phyloP scores from a whole-genome alignment of 1,140 invertebrate species.

The Phenacoccus solenopsis region DNA sequence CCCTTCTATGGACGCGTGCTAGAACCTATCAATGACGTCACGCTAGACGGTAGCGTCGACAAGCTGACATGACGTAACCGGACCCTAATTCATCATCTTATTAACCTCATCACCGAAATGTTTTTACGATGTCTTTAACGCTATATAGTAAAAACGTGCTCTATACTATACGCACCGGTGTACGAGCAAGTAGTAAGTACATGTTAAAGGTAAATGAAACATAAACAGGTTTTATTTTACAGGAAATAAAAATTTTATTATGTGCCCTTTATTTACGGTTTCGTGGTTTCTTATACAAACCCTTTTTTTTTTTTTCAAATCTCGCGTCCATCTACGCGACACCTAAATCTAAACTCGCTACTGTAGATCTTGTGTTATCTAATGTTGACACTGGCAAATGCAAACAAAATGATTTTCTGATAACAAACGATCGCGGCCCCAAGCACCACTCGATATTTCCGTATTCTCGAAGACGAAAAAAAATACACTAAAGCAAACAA shows the following conservation, averaged over 20 bases:
- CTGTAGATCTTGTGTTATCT: background rate
- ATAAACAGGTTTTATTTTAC: slow-evolving; percentile 4
- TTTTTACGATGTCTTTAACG: slow-evolving; percentile 14
- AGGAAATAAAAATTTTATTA: slow-evolving; percentile 14
- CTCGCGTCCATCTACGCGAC: too few species aligned
- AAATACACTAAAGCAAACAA: background rate
- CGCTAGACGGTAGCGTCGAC: background rate
- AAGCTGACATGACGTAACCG: background rate
- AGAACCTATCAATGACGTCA: background rate
- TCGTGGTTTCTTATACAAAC: too few species aligned
- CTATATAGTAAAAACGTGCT: too few species aligned
- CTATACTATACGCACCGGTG: too few species aligned
- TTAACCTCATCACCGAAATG: slow-evolving; percentile 16
- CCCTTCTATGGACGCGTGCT: slow-evolving; percentile 8
- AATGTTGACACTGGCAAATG: background rate
- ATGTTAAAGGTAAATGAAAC: background rate
- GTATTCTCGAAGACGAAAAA: background rate
- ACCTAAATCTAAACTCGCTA: background rate
- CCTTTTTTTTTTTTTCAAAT: too few species aligned
- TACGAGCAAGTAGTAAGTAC: too few species aligned
- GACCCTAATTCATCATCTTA: slow-evolving; percentile 17
- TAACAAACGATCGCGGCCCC: background rate
- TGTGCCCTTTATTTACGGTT: too few species aligned
- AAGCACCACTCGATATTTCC: slow-evolving; percentile 1
- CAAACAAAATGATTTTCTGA: background rate